Percentiles rank a stretch among this genome's conserved stretches.
Evolutionary conservation across 2,888 invertebrate species (phyloP).

Genomic region (Tetanocera ferruginea): DNA sequence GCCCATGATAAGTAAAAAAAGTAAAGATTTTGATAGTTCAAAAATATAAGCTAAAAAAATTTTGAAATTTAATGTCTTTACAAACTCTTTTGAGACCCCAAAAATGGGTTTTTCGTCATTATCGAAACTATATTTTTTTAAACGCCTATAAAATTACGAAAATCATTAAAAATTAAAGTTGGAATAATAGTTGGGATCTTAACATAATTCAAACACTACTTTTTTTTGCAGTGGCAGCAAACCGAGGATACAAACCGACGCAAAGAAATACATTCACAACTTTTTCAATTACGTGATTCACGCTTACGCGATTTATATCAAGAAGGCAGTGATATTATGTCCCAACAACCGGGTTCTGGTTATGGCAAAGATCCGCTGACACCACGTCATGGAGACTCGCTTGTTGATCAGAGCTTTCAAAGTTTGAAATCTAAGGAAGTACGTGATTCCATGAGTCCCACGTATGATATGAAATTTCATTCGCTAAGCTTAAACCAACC

Average conservation of each 20-base stretch:
- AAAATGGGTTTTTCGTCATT: too few relatives aligned
- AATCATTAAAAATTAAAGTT: too few relatives aligned
- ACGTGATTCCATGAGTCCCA: conserved; percentile 82
- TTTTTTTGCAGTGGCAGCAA: conserved; percentile 81
- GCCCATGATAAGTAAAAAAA: too few relatives aligned
- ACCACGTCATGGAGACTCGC: conserved; percentile 78
- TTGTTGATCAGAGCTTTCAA: conserved; percentile 83
- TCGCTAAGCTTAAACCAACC: conserved; percentile 64
- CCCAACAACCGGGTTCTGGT: conserved; percentile 66
- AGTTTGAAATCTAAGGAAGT: conserved; percentile 84
- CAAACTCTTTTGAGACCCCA: too few relatives aligned
- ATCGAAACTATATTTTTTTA: too few relatives aligned
- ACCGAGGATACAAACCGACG: conserved; percentile 88
- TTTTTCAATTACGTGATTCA: conserved; percentile 87
- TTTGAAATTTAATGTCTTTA: too few relatives aligned
- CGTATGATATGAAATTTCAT: conserved; percentile 70
- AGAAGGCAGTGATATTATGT: conserved; percentile 68
- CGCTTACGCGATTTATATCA: conserved; percentile 81
- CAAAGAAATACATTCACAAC: conserved; percentile 88
- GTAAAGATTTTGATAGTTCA: too few relatives aligned
- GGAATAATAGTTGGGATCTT: background rate
- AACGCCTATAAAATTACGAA: too few relatives aligned
- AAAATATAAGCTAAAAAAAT: too few relatives aligned
- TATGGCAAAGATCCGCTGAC: conserved; percentile 68
- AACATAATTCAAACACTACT: background rate